These are phyloP conservation scores for Microctenopoma steveboyesi DNA, from an alignment of 2,797 vertebrate genomes.

Conservation along the genomic window DNA sequence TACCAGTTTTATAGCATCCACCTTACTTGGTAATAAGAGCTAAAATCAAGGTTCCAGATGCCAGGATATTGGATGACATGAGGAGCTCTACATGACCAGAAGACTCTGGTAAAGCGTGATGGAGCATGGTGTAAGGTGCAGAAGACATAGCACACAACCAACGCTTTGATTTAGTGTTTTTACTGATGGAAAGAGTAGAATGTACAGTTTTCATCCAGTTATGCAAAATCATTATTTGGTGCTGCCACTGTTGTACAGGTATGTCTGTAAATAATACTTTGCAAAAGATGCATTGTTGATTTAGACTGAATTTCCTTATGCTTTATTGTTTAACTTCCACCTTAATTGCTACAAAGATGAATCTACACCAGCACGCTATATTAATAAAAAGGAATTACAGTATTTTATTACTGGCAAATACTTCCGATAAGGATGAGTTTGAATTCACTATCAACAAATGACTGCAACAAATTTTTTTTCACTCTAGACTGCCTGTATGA, in stretches of 20 bases:
- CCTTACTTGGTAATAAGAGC: not conserved
- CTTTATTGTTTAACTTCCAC: conserved; percentile 21
- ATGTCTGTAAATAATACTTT: conserved; percentile 76
- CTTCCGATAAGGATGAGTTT: conserved; percentile 23
- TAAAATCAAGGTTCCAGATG: conserved; percentile 45
- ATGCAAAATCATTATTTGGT: conserved; percentile 34
- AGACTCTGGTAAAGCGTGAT: conserved; percentile 51
- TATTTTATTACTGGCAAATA: conserved; percentile 54
- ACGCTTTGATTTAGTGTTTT: conserved; percentile 44
- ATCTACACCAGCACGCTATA: conserved; percentile 26
- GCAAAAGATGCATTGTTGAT: conserved; percentile 40
- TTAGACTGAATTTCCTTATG: conserved; percentile 35
- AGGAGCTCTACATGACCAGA: conserved; percentile 41
- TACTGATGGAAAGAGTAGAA: conserved; percentile 54
- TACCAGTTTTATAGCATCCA: conserved; percentile 82
- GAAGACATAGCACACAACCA: conserved; percentile 55
- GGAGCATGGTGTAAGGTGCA: conserved; percentile 52
- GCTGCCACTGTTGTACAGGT: conserved; percentile 66
- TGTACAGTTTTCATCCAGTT: conserved; percentile 43
- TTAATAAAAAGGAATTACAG: conserved; percentile 30
- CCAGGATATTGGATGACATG: conserved; percentile 38
- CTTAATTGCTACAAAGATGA: conserved; percentile 23
- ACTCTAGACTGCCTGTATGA: conserved; percentile 49
- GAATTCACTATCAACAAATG: conserved; percentile 29
- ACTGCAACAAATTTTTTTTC: conserved; percentile 44